A percentile compares a stretch with the other conserved stretches of the same genome.
These are phyloP conservation scores for Leptinotarsa juncta DNA, from an alignment of 2,888 invertebrate genomes.

Conservation along the genomic window DNA sequence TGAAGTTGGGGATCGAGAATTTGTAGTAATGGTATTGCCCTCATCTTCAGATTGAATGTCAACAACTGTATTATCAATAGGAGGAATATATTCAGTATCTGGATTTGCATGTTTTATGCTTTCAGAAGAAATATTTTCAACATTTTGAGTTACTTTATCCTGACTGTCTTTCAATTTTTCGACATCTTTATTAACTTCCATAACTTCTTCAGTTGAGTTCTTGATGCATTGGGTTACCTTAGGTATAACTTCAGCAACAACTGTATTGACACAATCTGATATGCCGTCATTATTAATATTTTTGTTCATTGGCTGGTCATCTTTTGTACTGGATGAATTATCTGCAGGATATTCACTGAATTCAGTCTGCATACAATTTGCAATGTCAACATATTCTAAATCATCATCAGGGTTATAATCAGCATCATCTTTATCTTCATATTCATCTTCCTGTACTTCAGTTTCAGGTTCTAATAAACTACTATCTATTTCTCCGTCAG, in stretches of 20 bases:
- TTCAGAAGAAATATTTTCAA: neutral
- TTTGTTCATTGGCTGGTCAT: neutral
- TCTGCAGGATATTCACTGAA: slow-evolving; percentile 10
- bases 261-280: neutral
- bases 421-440: slow-evolving; percentile 42
- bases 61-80: too few relatives aligned
- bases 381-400: slow-evolving; percentile 32
- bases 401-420: slow-evolving; percentile 44
- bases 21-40: too few relatives aligned
- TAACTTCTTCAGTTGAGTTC: neutral
- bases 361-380: slow-evolving; percentile 35
- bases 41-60: too few relatives aligned
- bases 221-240: neutral
- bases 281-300: neutral
- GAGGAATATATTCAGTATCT: too few relatives aligned
- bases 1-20: neutral
- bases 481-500: slow-evolving; percentile 43
- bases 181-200: neutral
- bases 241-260: neutral
- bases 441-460: slow-evolving; percentile 37
- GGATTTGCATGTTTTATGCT: neutral
- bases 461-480: slow-evolving; percentile 42
- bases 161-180: neutral
- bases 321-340: neutral
- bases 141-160: neutral